Evolutionary conservation across 2,797 vertebrate species (phyloP), one percentile per base, ranked within the genome.

Genomic region (Graptemys geographica): DNA sequence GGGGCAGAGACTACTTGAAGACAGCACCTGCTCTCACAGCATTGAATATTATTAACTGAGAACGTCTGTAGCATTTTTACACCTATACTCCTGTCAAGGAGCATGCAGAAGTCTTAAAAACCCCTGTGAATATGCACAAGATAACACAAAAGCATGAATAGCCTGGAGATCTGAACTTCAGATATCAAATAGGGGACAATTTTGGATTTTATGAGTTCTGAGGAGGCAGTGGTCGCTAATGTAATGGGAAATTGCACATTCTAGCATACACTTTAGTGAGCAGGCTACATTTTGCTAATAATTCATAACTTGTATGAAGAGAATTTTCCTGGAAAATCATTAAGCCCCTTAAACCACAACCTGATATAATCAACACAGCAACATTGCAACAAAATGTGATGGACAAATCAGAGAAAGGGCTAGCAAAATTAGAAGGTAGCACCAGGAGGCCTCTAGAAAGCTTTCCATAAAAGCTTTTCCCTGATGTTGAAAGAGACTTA

Each of bases 11-110:
- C 80, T 94, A 7, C 84, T 88, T 88, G 84, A 95, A 37, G 65
- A 87, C 44, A 72, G 87, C 91, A 92, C 79, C 87, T 94, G 83
- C 83, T 96, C 23, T 49, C 90, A 78, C 72, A 93, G 78, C 53
- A 88, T 92, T 92, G 91, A 84, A 88, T 84, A 37, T 53, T 59
- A 82, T 86, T 83, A 85, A 78, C 87, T 15, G 83, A 62, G 88
- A 93, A 92, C 55, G 44, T 91, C 87, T 72, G 41, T 72, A 94
- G 92, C 52, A 41, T 0, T 87, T 59, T 57, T 81, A 62, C 86
- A 74, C 57, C 72, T 82, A 84, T 80, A 82, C 33, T 53, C 90
- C 84, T 90, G 49, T 79, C 4, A 31, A 44, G 72, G 49, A 84
- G n/a, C 0, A 8, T 47, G 37, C 33, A 69, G 90, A 65, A 25